phyloP scores from a whole-genome alignment of 1,140 invertebrate genomes.

The Brachionus koreanus region DNA sequence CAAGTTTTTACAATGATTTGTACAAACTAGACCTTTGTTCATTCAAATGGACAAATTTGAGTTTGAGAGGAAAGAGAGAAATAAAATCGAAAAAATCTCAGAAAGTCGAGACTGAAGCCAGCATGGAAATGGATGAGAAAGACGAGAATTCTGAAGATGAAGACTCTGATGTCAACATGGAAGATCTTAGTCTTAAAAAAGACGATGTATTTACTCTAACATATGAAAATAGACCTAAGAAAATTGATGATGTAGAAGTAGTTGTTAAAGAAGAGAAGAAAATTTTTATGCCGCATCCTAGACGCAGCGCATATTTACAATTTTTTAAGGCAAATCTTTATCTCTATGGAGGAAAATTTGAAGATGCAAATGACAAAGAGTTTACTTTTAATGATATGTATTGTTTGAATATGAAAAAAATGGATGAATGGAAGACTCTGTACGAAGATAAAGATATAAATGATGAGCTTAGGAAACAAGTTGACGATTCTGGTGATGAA shows the following conservation, averaged over 20 bases:
- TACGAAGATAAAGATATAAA: constrained; percentile 60
- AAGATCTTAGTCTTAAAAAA: constrained; percentile 16
- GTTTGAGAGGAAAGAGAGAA: constrained; percentile 48
- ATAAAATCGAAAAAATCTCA: constrained; percentile 46
- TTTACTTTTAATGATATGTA: constrained; percentile 78
- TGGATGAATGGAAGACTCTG: constrained; percentile 78
- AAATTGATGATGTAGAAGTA: constrained; percentile 2
- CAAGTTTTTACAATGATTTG: constrained; percentile 78
- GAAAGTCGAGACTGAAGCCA: not conserved
- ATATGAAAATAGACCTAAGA: not conserved
- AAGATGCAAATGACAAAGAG: constrained; percentile 73
- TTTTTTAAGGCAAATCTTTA: constrained; percentile 74
- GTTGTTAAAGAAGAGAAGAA: constrained; percentile 8
- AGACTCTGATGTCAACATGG: constrained; percentile 51
- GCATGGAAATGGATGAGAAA: constrained; percentile 10
- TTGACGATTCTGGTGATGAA: not conserved
- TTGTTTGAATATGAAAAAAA: constrained; percentile 75
- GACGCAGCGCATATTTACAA: constrained; percentile 75
- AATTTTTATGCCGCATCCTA: constrained; percentile 66
- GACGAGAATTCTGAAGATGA: constrained; percentile 48
- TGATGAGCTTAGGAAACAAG: not conserved
- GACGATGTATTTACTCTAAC: constrained; percentile 9
- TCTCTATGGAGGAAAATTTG: constrained; percentile 79
- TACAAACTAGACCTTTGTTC: constrained; percentile 72
- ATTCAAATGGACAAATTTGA: constrained; percentile 65